Base-by-base conservation (phyloP, 2,113 vertebrate genomes). In the Hystrix cristata region DNA sequence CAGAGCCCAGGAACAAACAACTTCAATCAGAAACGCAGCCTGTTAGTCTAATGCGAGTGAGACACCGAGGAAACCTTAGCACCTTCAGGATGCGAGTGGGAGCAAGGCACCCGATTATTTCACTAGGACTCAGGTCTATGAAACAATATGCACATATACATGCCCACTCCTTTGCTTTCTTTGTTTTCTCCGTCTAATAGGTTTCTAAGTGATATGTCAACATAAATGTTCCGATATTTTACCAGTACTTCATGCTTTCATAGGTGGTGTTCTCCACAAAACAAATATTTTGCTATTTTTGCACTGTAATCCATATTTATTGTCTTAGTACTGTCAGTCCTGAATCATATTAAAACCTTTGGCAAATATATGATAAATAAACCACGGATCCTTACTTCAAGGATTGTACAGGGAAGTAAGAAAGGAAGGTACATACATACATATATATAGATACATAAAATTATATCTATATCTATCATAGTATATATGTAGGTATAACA, bases 1-100 rank as follows among this genome's bases (percentile, higher is more conserved):
- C 74, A 76, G 83, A 72, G 76, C 74, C 67, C 90, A 90, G 69
- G 91, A 82, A 87, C 91, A 97, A 97, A 98, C 86, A 92, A 67
- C 62, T 59, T 31, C 89, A 87, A 62, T 86, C 7, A 1, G 16
- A 89, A 81, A 46, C 81, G 13, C 4, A 74, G 59, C 34, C 53
- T 90, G 23, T 88, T 60, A 80, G 38, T 65, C 25, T 4, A 51
- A 90, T 4, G 8, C 38, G 69, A 57, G 48, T 74, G 7, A 91
- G 53, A 74, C 57, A 12, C 59, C n/a, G 16, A 72, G n/a, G 69
- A 87, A 55, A 89, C 38, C 55, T 5, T 29, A 31, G 55, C 6
- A 71, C 43, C 31, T 38, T 3, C 1, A 88, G 7, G 48, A 13
- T 15, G 25, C 7, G 21, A 6, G 8, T 31, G 15, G 48, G 15